Conservation (phyloP, 2,797 vertebrate genomes). For the Poeciliopsis turneri region DNA sequence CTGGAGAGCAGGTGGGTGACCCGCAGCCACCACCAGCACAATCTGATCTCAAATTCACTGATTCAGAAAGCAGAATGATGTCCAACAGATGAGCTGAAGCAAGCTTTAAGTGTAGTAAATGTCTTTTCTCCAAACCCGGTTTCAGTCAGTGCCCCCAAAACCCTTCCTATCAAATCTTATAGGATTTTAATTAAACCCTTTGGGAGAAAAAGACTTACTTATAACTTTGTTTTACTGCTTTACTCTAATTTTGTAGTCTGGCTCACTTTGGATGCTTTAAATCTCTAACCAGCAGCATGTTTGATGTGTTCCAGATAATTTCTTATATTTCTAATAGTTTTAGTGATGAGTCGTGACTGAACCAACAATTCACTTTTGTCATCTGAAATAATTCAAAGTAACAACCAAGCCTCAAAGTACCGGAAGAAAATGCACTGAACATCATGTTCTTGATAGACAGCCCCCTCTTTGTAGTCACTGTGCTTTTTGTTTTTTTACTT, state of each 20-base stretch:
- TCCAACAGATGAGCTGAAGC: conserved; percentile 4
- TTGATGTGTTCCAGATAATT: conserved; percentile 16
- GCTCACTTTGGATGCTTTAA: background rate
- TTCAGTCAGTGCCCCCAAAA: background rate
- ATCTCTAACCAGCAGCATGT: background rate
- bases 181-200: conserved; percentile 6
- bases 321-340: conserved; percentile 20
- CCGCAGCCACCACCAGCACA: conserved; percentile 28
- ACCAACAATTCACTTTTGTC: conserved; percentile 6
- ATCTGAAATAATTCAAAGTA: conserved; percentile 2
- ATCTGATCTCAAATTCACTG: conserved; percentile 17
- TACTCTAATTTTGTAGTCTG: conserved; percentile 10
- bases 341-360: conserved; percentile 35
- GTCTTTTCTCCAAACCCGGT: background rate
- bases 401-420: background rate
- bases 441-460: background rate
- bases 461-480: background rate
- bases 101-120: background rate
- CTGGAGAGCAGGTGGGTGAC: conserved; percentile 96
- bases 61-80: conserved; percentile 28
- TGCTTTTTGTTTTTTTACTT: background rate
- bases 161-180: background rate
- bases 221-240: conserved; percentile 6
- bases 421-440: background rate
- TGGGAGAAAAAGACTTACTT: background rate